phyloP scores from a whole-genome alignment of 2,797 vertebrate species.

The Malurus leucopterus region DNA sequence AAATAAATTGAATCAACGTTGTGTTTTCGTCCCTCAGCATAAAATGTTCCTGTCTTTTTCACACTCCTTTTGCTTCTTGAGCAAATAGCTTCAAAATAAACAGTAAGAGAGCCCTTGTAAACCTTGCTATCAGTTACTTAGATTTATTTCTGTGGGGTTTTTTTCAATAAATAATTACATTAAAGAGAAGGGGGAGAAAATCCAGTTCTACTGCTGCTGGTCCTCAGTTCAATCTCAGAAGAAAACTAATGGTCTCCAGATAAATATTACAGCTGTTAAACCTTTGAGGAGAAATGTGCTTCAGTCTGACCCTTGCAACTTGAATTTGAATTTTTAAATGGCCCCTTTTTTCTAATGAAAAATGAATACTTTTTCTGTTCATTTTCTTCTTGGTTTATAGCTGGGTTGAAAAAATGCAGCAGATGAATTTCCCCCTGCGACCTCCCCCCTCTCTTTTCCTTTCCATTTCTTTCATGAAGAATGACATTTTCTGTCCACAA shows the following conservation, averaged over 20 bases:
- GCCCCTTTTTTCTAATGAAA: not conserved
- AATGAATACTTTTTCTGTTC: not conserved
- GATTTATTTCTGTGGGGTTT: not conserved
- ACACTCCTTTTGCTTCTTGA: not conserved
- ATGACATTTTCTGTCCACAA: not conserved
- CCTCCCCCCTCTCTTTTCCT: not conserved
- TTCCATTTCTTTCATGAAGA: not conserved
- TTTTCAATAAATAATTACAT: not conserved
- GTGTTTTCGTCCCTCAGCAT: not conserved
- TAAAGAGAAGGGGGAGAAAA: not conserved
- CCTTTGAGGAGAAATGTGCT: not conserved
- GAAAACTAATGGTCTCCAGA: not conserved
- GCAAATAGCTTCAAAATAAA: not conserved
- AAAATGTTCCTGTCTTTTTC: constrained; percentile 11
- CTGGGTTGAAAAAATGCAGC: not conserved
- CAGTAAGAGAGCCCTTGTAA: not conserved
- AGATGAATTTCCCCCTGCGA: rapidly evolving
- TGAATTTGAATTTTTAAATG: not conserved
- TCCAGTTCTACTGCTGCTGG: not conserved
- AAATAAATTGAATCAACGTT: constrained; percentile 16
- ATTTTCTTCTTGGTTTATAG: not conserved
- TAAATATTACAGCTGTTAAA: not conserved
- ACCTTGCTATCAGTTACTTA: not conserved
- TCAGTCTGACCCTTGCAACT: not conserved
- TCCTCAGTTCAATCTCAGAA: not conserved